Evolutionary conservation across 2,888 invertebrate species (phyloP).

Genomic region (Pyrochroa serraticornis): DNA sequence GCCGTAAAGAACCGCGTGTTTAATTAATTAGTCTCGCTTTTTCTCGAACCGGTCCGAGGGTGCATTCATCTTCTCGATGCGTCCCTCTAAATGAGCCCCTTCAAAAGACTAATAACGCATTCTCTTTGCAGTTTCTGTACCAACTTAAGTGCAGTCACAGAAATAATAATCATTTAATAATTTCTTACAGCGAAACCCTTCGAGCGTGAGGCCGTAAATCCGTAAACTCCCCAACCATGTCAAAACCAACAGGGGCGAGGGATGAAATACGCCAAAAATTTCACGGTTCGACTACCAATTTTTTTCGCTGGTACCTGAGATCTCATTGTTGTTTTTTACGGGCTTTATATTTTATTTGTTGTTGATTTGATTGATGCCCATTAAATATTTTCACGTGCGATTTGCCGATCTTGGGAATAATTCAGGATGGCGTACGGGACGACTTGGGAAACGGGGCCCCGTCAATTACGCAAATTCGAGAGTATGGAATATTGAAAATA

Average conservation of each 20-base stretch:
- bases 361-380: constrained; percentile 1
- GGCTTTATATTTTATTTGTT: neutral
- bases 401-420: neutral
- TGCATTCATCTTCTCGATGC: too few relatives aligned
- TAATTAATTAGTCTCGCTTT: too few relatives aligned
- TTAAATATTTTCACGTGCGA: too few relatives aligned
- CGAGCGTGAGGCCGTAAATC: constrained; percentile 25
- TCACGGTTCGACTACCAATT: constrained; percentile 18
- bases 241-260: constrained; percentile 12
- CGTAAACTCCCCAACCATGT: constrained; percentile 10
- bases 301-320: constrained; percentile 24
- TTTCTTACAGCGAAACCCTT: constrained; percentile 19
- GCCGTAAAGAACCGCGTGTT: too few relatives aligned
- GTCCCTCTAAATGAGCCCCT: neutral
- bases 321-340: constrained; percentile 21
- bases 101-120: constrained; percentile 19
- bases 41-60: too few relatives aligned
- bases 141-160: constrained; percentile 23
- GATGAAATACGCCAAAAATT: constrained; percentile 26
- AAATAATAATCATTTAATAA: constrained; percentile 29
- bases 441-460: neutral
- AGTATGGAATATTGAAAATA: constrained; percentile 28
- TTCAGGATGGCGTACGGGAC: neutral
- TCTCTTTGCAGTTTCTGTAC: constrained; percentile 17
- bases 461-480: constrained; percentile 26